A percentile compares a stretch with the other conserved stretches of the same genome.
phyloP scores from a whole-genome alignment of 2,888 invertebrate species.

The Meandrusa payeni region DNA sequence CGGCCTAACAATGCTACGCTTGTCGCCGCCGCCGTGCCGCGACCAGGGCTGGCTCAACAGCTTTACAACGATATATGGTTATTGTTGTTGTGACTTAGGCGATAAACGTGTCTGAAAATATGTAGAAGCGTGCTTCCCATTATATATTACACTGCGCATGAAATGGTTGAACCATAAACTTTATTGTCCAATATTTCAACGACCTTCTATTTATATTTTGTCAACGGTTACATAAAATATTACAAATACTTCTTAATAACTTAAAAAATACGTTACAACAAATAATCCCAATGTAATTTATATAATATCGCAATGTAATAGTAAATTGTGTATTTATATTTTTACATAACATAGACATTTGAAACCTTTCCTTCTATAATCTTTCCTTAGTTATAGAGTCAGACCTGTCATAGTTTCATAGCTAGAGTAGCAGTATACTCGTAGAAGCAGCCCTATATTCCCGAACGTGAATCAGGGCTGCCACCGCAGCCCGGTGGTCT shows the following conservation, averaged over 20 bases:
- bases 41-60: constrained; percentile 53
- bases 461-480: constrained; percentile 75
- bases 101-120: constrained; percentile 15
- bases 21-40: constrained; percentile 67
- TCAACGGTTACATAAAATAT: too few species aligned
- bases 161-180: background rate
- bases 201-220: background rate
- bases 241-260: too few species aligned
- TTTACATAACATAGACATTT: too few species aligned
- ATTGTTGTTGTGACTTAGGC: constrained; percentile 7
- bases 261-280: too few species aligned
- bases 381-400: too few species aligned
- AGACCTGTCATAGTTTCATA: too few species aligned
- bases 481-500: constrained; percentile 72
- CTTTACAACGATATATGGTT: constrained; percentile 3
- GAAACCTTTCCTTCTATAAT: too few species aligned
- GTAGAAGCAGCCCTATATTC: constrained; percentile 52
- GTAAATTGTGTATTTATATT: too few species aligned
- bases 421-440: too few species aligned
- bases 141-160: background rate
- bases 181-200: background rate
- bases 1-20: constrained; percentile 77
- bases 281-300: too few species aligned
- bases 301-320: too few species aligned
- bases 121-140: background rate